Evolutionary conservation across 2,888 invertebrate genomes (phyloP).

Genomic region (Chrysotoxum bicinctum): DNA sequence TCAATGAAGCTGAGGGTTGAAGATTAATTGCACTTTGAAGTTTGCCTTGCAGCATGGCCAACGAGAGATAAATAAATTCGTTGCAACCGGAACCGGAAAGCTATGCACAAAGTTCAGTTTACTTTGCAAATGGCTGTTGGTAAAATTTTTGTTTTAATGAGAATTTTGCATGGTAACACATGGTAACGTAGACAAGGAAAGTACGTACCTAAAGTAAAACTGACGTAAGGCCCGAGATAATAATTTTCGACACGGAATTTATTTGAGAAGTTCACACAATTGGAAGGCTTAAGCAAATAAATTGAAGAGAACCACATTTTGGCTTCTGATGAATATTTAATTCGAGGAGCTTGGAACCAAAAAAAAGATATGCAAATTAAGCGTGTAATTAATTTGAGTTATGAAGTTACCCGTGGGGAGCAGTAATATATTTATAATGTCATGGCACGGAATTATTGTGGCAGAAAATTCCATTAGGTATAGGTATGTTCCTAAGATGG

Average conservation of each 20-base stretch:
- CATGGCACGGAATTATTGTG: too few species aligned
- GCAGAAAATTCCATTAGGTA: too few species aligned
- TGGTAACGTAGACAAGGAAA: background rate
- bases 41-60: constrained; percentile 33
- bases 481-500: too few species aligned
- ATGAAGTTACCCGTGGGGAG: background rate
- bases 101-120: background rate
- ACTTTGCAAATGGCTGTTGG: background rate
- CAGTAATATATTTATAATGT: background rate
- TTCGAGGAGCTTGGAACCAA: background rate
- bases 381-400: background rate
- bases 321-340: background rate
- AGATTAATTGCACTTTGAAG: constrained; percentile 57
- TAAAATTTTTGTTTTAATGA: constrained; percentile 8
- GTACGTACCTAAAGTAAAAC: background rate
- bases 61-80: background rate
- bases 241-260: constrained; percentile 1
- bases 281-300: constrained; percentile 8
- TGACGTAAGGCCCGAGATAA: constrained; percentile 1
- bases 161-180: background rate
- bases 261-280: background rate
- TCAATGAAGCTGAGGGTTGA: constrained; percentile 55
- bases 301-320: background rate
- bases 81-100: background rate
- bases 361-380: background rate